Conservation (phyloP, 2,797 vertebrate genomes). For the Sebastes iracundus region DNA sequence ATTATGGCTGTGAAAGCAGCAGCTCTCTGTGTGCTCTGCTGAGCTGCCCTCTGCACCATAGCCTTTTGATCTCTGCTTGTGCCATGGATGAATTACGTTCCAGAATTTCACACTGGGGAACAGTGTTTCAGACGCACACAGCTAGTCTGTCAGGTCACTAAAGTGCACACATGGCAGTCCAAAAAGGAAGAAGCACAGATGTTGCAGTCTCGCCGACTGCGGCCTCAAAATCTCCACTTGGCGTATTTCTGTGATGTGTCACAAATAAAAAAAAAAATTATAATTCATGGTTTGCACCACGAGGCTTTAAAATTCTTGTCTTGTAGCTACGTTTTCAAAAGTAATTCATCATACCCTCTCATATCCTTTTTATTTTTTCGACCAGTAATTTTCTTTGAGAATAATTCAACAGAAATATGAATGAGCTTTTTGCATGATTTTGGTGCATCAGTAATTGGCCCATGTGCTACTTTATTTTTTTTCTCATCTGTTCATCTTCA, state of each 20-base stretch:
- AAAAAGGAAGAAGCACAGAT: conserved; percentile 52
- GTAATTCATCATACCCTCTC: conserved; percentile 28
- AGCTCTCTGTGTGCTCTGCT: conserved; percentile 51
- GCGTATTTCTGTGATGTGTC: conserved; percentile 29
- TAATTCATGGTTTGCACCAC: conserved; percentile 19
- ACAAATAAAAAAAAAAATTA: conserved; percentile 19
- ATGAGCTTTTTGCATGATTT: conserved; percentile 45
- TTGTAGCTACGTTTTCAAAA: conserved; percentile 50
- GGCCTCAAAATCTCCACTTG: conserved; percentile 27
- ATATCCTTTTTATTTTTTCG: conserved; percentile 28
- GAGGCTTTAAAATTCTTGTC: conserved; percentile 45
- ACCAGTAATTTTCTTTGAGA: conserved; percentile 62
- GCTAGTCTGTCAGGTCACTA: conserved; percentile 69
- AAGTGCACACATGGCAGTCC: conserved; percentile 65
- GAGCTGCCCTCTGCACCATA: conserved; percentile 74
- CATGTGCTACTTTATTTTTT: conserved; percentile 24
- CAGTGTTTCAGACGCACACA: conserved; percentile 75
- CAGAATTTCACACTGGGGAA: conserved; percentile 83
- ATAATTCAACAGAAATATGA: conserved; percentile 66
- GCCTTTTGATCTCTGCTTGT: conserved; percentile 83
- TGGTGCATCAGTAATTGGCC: conserved; percentile 52
- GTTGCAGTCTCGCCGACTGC: conserved; percentile 18
- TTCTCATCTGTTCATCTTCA: conserved; percentile 44
- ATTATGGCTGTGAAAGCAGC: conserved; percentile 69
- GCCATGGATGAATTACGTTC: conserved; percentile 83